These are phyloP conservation scores for Dinoponera quadriceps DNA, from an alignment of 1,140 invertebrate genomes.

Conservation along the genomic window DNA sequence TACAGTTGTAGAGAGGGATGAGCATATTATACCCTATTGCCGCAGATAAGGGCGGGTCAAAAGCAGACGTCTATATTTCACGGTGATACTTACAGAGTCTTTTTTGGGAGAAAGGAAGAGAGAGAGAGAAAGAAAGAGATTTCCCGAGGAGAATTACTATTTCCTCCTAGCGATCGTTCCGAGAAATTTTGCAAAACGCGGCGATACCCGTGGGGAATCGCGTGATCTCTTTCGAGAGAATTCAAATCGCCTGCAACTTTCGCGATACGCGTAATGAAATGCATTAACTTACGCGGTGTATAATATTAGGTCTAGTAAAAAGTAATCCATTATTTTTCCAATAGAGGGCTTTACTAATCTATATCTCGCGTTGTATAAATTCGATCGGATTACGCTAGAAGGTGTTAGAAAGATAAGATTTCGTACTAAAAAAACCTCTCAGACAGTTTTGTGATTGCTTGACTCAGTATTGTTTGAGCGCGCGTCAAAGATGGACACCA, in stretches of 20 bases:
- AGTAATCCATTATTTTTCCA: no score
- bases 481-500: no score
- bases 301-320: no score
- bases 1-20: conserved; percentile 14
- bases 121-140: not conserved
- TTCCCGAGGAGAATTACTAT: conserved; percentile 19
- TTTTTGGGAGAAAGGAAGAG: conserved; percentile 12
- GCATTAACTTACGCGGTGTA: not conserved
- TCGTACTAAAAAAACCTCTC: no score
- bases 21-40: conserved; percentile 53
- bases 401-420: no score
- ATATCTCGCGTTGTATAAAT: no score
- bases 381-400: no score
- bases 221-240: no score
- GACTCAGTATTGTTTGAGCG: no score
- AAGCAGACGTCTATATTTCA: conserved; percentile 48
- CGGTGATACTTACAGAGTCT: conserved; percentile 23
- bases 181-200: not conserved
- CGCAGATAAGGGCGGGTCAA: conserved; percentile 25
- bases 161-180: not conserved
- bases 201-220: no score
- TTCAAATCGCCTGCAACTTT: not conserved
- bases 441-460: no score
- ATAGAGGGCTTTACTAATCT: no score
- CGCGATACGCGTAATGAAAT: not conserved